Base-by-base conservation (phyloP, 1,140 invertebrate species). In the Caenorhabditis elegans region DNA sequence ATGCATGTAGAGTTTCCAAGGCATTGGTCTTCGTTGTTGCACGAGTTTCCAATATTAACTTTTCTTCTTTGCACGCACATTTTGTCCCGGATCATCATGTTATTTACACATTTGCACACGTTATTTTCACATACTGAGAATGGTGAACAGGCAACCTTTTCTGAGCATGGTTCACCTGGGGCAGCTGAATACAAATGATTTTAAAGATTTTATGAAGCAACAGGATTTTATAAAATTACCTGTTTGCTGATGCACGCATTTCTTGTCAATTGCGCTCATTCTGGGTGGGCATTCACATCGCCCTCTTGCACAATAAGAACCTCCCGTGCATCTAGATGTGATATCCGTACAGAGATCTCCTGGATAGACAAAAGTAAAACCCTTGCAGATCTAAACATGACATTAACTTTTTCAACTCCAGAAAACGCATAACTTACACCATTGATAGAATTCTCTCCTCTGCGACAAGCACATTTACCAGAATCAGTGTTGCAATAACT, bases 211-310 rank as follows among this genome's bases (percentile, higher is more conserved):
- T 34, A 19, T 22, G 11, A 24, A 19, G 13, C 11, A 19, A 46
- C 22, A 8, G 19, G 26, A 49, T n/a, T n/a, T n/a, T n/a, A 31
- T 17, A 3, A 76, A 31, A 5, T 47, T 4, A 80, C 79, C 79
- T 51, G 17, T 60, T 46, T 77, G 36, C 28, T 81, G 80, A 13
- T 26, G 39, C 22, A 76, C 49, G 24, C 80, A 84, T 60, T 82
- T 84, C 19, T 55, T 55, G 8, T 39, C 55, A 31, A 84, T 28
- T 5, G 82, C 46, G 22, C 34, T 39, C 70, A 65, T 53, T 11
- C 75, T 80, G 0, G 19, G 11, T 11, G 82, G 76, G 15, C 82
- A 84, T 65, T 76, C 82, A 65, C 82, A 84, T 43, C 78, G 36
- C 36, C 82, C 78, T 17, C 79, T 46, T 24, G 65, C 78, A 39